Base-by-base conservation (phyloP, 1,140 invertebrate species). In the Drosophila erecta region DNA sequence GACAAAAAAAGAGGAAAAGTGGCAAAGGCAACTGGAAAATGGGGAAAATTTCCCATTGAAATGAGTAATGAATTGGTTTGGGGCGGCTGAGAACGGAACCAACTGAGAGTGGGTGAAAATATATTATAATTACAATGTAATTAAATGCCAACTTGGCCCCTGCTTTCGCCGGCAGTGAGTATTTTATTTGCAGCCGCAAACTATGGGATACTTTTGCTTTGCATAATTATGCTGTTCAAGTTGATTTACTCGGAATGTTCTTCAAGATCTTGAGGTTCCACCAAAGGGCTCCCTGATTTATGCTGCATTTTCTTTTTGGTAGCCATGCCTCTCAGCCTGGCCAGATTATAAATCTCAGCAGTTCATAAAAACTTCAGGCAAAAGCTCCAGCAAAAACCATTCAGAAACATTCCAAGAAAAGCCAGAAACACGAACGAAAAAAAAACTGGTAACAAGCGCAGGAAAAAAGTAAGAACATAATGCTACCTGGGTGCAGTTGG, bases 401-500 rank as follows among this genome's bases (percentile, higher is more conserved):
- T 67, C 59, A 77, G 67, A 77, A 70, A 71, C 65, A 81, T 76
- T 60, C 70, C 67, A 50, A 64, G 73, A 69, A 55, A 76, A 76
- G 51, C 33, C 57, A 61, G 49, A 4, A 50, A 50, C 24, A 30
- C 12, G 22, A 47, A 24, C 33, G 62, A 46, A n/a, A 38, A 57
- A 76, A 61, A 84, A 84, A 85, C 83, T 81, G 79, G 81, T 85
- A 85, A 85, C 83, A 74, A 75, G 73, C 53, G 67, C 46, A 49
- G 56, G 69, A 69, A 85, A 85, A 85, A 85, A 81, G 78, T 87
- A 85, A 85, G 83, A 85, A 87, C 74, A 87, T 62, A 75, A 76
- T 65, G 64, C 53, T 66, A 65, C 53, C 37, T 76, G 72, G 43
- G 65, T 84, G 75, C 58, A 75, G 54, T 71, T 53, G 71, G 50